Evolutionary conservation across 1,140 invertebrate species (phyloP).

Genomic region (Conus betulinus): DNA sequence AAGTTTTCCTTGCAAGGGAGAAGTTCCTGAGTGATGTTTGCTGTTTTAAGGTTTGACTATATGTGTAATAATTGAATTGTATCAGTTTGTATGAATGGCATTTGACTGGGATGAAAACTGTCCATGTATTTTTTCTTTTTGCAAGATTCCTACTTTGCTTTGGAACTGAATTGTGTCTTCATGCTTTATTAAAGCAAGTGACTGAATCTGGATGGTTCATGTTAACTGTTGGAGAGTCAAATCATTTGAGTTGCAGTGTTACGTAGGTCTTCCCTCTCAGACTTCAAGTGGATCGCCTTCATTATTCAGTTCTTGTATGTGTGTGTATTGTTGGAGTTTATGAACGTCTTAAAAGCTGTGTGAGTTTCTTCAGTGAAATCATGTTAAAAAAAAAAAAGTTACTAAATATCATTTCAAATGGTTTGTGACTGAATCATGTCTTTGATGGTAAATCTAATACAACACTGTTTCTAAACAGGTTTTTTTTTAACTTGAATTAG

Average conservation of each 20-base stretch:
- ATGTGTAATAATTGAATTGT: not conserved
- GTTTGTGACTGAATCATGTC: too few relatives aligned
- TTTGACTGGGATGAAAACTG: not conserved
- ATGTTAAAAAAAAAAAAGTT: too few relatives aligned
- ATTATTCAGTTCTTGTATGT: too few relatives aligned
- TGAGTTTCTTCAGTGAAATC: too few relatives aligned
- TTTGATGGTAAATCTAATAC: too few relatives aligned
- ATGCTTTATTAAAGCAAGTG: not conserved
- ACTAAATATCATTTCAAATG: too few relatives aligned
- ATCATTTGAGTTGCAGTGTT: slow-evolving; percentile 3
- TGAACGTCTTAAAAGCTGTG: too few relatives aligned
- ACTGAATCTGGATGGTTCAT: not conserved
- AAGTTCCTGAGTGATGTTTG: not conserved
- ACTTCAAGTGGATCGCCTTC: too few relatives aligned
- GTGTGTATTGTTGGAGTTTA: too few relatives aligned
- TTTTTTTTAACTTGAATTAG: too few relatives aligned
- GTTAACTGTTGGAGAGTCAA: not conserved
- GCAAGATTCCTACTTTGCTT: not conserved
- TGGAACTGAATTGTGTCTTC: not conserved
- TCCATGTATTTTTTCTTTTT: not conserved
- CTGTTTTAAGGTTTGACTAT: not conserved
- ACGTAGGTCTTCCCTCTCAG: not conserved
- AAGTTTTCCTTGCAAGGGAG: not conserved
- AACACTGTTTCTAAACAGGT: too few relatives aligned
- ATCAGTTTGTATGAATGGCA: not conserved